Base-by-base conservation (phyloP, 2,888 invertebrate species). In the Seira sanloemensis region DNA sequence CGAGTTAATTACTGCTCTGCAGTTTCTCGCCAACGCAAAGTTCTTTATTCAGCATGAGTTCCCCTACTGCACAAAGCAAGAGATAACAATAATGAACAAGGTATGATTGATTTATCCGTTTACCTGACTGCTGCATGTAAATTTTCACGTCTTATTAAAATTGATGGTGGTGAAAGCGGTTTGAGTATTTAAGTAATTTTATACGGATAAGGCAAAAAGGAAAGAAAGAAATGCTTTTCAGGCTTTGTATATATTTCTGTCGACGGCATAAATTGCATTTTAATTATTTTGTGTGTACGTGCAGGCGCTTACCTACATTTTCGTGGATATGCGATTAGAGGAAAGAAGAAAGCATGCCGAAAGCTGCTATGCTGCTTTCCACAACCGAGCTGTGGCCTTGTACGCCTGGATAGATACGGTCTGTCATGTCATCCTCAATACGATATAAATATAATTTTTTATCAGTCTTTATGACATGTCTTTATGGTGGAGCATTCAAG, bases 351-450 rank as follows among this genome's bases (percentile, higher is more conserved):
- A 73, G 12, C 89, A 89, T 78, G 89, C 89, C 16, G 88, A 88
- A 46, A 77, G 77, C 37, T 89, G 88, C 81, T 89, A 89, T 75
- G 79, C 78, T 2, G 88, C 88, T 0, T 87, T 88, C 76, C 89
- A 89, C 25, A 88, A 87, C 23, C 72, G 89, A 67, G 79, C 88
- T 23, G 87, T 88, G 18, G 89, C 89, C n/a, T 82, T 89, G 9
- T 88, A 86, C 68, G 88, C 87, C 1, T 89, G 89, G 89, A 79
- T 87, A 78, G 88, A 88, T 67, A 87, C 88, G 37, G 88, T 87
- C 66, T 54, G 79, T 78, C 5, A 18, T 4, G 5, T 58, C n/a
- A 18, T 4, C 19, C 19, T 58, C 58, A 18, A n/a, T n/a, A n/a
- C n/a, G n/a, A n/a, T n/a, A n/a, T n/a, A n/a, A n/a, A n/a, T n/a